These are phyloP conservation scores for Hemicrepidius hirtus DNA, from an alignment of 2,888 invertebrate genomes.

Conservation along the genomic window DNA sequence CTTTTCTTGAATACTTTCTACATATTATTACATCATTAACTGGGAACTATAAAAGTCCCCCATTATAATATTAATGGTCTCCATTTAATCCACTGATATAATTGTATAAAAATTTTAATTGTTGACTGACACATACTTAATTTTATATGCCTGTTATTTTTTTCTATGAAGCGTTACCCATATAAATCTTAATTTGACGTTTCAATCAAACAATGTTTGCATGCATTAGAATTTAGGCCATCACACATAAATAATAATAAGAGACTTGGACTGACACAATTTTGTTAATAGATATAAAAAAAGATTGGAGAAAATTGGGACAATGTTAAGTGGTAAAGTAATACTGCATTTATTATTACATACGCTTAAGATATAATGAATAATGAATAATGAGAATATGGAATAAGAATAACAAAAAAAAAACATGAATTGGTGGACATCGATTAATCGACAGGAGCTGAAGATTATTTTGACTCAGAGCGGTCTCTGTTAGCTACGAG, in stretches of 20 bases:
- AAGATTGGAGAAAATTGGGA: too few relatives aligned
- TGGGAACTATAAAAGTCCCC: neutral
- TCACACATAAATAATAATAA: conserved; percentile 2
- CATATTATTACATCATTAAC: neutral
- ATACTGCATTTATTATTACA: too few relatives aligned
- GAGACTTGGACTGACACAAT: neutral
- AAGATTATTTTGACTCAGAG: too few relatives aligned
- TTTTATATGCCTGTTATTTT: conserved; percentile 4
- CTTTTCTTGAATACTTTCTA: neutral
- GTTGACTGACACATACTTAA: neutral
- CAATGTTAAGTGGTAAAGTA: too few relatives aligned
- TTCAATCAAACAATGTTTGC: neutral
- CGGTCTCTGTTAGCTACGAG: too few relatives aligned
- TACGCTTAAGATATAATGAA: too few relatives aligned
- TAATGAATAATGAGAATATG: too few relatives aligned
- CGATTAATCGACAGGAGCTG: too few relatives aligned
- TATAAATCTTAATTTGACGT: conserved; percentile 28
- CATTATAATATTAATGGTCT: conserved; percentile 3
- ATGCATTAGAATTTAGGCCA: conserved; percentile 28
- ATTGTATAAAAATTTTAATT: conserved; percentile 6
- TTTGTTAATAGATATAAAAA: too few relatives aligned
- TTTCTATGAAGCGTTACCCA: neutral
- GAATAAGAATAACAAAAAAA: too few relatives aligned
- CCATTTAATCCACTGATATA: neutral
- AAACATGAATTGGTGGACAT: too few relatives aligned